phyloP scores from a whole-genome alignment of 2,888 invertebrate genomes.

The Nysson spinosus region DNA sequence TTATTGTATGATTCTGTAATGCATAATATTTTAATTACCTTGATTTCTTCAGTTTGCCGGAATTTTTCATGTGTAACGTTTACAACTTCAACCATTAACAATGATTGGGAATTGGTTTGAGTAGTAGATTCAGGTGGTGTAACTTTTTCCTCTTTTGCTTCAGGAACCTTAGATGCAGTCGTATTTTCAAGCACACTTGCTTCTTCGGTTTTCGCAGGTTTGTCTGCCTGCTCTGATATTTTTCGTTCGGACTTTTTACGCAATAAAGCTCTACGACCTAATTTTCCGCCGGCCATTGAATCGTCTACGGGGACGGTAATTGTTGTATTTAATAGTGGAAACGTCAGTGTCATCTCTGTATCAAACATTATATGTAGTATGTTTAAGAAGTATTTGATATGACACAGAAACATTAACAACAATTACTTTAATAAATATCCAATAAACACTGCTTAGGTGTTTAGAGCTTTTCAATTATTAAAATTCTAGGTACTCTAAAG shows the following conservation, averaged over 20 bases:
- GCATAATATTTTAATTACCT: too few species aligned
- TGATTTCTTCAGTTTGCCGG: constrained; percentile 95
- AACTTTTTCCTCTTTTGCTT: constrained; percentile 40
- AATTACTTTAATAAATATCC: background rate
- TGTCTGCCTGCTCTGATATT: constrained; percentile 41
- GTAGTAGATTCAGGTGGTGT: constrained; percentile 18
- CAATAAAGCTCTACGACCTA: constrained; percentile 63
- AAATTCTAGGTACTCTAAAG: too few species aligned
- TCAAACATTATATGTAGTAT: constrained; percentile 53
- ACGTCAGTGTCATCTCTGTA: constrained; percentile 87
- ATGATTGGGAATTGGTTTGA: constrained; percentile 75
- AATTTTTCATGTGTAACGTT: constrained; percentile 94
- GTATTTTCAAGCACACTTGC: constrained; percentile 44
- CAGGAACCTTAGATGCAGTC: constrained; percentile 29
- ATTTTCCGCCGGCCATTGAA: constrained; percentile 79
- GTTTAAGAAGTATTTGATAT: constrained; percentile 20
- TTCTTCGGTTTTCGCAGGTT: constrained; percentile 55
- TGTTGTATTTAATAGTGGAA: constrained; percentile 90
- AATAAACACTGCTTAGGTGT: too few species aligned
- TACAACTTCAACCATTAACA: constrained; percentile 96
- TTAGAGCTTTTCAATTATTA: background rate
- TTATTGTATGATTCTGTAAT: too few species aligned
- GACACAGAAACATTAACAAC: background rate
- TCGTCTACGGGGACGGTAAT: constrained; percentile 91
- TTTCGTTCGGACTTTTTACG: constrained; percentile 64